phyloP scores from a whole-genome alignment of 1,140 invertebrate species.

The Hyles vespertilio region DNA sequence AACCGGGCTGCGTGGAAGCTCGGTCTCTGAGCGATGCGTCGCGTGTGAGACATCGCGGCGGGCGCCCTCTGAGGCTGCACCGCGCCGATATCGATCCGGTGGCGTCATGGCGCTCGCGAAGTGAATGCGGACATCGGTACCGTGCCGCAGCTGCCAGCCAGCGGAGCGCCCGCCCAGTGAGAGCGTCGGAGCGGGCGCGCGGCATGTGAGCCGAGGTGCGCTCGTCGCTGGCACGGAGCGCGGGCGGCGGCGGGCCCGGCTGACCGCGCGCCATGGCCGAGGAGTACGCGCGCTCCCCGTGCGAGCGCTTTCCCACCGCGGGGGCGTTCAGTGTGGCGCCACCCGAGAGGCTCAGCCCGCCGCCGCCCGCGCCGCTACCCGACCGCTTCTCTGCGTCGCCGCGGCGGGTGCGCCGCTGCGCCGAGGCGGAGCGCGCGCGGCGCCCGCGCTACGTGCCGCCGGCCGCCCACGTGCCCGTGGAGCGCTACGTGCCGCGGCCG shows the following conservation, averaged over 20 bases:
- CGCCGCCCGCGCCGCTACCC: constrained; percentile 68
- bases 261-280: constrained; percentile 64
- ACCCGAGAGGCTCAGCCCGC: constrained; percentile 70
- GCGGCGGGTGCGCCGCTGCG: constrained; percentile 67
- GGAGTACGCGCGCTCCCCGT: constrained; percentile 75
- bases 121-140: constrained; percentile 69
- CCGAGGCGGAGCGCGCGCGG: constrained; percentile 70
- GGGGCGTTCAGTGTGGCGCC: constrained; percentile 73
- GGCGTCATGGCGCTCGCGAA: constrained; percentile 65
- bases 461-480: constrained; percentile 81
- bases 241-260: constrained; percentile 64
- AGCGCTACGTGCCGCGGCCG: constrained; percentile 80
- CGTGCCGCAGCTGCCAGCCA: constrained; percentile 42
- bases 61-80: constrained; percentile 64
- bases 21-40: constrained; percentile 40
- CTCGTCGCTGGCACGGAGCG: constrained; percentile 45
- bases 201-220: constrained; percentile 60
- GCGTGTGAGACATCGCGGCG: constrained; percentile 40
- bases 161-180: constrained; percentile 43
- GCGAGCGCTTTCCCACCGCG: constrained; percentile 73
- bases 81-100: constrained; percentile 69
- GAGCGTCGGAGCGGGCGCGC: constrained; percentile 48
- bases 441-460: constrained; percentile 79
- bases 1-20: constrained; percentile 27
- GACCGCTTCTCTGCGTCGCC: constrained; percentile 75